Evolutionary conservation across 2,888 invertebrate genomes (phyloP), one percentile per base, ranked within the genome.

Genomic region (Sipha maydis): DNA sequence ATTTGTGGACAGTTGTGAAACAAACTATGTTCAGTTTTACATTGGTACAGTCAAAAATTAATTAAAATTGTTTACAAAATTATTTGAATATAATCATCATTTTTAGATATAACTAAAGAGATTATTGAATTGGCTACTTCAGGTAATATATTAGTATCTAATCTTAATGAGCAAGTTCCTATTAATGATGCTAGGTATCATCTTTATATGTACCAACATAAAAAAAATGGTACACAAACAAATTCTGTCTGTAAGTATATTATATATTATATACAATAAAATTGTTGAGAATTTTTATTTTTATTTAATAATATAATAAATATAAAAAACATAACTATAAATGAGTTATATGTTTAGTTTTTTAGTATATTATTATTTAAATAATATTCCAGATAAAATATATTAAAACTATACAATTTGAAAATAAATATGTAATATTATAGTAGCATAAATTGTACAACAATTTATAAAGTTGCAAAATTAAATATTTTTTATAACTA

Each of bases 11-110:
- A 89, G 77, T 48, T 96, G 96, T 90, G 93, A 94, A 90, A 94
- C 96, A 91, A 96, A 97, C 91, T 99, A 99, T 92, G 94, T 99
- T 90, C 99, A 99, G 91, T 94, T 97, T 91, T 95, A 94, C 92
- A 96, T 97, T 93, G 94, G 96, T 96, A 92, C 92, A 93, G 91
- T 38, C 11, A 61, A 21, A 11, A 14, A 41, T 85, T 61, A 21
- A 78, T 34, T 31, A 85, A 48, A 78, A 61, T 85, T 61, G n/a
- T 2, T 0, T 0, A 48, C 56, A 11, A 38, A 61, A 75, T 71
- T 48, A 21, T 84, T 41, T 85, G 69, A 25, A 28, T 56, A 7
- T 34, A 56, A 54, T 80, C 77, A 38, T 90, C 85, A 83, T 89
- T 91, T 93, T 75, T 92, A 95, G 97, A 98, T 93, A 93, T 97